Base-by-base conservation (phyloP, 30 jellyfish, hydroid and myxozoan species). In the Pseudorhiza aurosa region DNA sequence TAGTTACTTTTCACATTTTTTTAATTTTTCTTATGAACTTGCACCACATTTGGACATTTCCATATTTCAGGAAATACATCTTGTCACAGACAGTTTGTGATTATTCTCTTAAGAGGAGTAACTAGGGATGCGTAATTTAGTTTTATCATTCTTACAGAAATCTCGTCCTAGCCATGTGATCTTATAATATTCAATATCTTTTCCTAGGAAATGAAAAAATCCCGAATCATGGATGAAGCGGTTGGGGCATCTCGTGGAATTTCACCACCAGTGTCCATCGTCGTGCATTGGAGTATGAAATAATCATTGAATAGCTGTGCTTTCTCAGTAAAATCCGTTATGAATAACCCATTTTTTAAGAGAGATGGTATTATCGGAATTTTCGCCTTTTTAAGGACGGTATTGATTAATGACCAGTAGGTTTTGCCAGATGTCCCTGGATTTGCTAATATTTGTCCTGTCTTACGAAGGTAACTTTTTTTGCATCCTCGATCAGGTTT, bases 81-180 rank as follows among this genome's bases (percentile, higher is more conserved):
- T 12, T 64, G 33, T 18, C 71, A 45, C 59, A 63, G 28, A 30
- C 82, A 49, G 67, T 72, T 39, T 35, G 9, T 35, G 57, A 65
- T 65, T 50, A 81, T 49, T 1, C 31, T 64, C 33, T 44, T 49
- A 3, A 81, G 77, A 14, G 93, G 93, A 27, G 58, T 37, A 32
- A 82, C 60, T 51, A 82, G 29, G 14, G 80, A 32, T 32, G 75
- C 81, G 58, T 70, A 87, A 33, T 82, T 47, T 39, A 82, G 19
- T 51, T 55, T 68, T 55, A 82, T 60, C 94, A 67, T 40, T 57
- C 80, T 69, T 14, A 68, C 65, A 30, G 94, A 70, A n/a, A 53
- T 68, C 27, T 68, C 87, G 45, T 82, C 94, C 86, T 81, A 57
- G 53, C 87, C 87, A 70, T 82, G 94, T 36, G 83, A 69, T 31